Conservation (phyloP, 1,140 invertebrate species). For the Macrobrachium nipponense region DNA sequence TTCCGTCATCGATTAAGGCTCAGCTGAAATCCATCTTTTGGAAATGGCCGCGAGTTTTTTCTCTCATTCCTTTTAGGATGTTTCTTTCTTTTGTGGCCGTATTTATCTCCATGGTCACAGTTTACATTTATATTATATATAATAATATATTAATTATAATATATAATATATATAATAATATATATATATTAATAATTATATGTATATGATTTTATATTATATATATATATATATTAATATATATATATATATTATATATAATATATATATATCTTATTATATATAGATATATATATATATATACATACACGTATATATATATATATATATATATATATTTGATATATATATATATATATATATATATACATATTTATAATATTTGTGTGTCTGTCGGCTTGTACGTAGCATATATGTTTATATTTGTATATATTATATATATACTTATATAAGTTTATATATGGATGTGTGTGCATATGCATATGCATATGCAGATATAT, state of each 20-base stretch:
- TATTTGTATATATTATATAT: not conserved
- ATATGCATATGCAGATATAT: not conserved
- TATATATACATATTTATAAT: not conserved
- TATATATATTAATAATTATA: slow-evolving; percentile 1
- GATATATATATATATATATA: not conserved
- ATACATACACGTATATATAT: slow-evolving; percentile 5
- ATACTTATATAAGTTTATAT: not conserved
- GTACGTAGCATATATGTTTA: not conserved
- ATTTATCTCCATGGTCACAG: too few species aligned
- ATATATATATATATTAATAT: slow-evolving; percentile 17
- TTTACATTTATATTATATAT: too few species aligned
- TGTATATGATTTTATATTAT: not conserved
- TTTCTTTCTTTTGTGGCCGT: too few species aligned
- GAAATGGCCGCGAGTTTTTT: too few species aligned
- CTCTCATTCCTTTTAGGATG: too few species aligned
- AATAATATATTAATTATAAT: too few species aligned
- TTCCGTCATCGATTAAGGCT: too few species aligned
- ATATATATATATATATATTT: slow-evolving; percentile 7
- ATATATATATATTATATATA: slow-evolving; percentile 15
- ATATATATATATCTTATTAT: slow-evolving; percentile 17
- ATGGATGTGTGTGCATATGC: not conserved
- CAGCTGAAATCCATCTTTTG: too few species aligned
- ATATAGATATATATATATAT: slow-evolving; percentile 13
- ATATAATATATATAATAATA: not conserved
- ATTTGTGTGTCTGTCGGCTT: not conserved